A percentile compares a stretch with the other conserved stretches of the same genome.
phyloP scores from a whole-genome alignment of 2,113 vertebrate genomes.

The Entomyzon cyanotis region DNA sequence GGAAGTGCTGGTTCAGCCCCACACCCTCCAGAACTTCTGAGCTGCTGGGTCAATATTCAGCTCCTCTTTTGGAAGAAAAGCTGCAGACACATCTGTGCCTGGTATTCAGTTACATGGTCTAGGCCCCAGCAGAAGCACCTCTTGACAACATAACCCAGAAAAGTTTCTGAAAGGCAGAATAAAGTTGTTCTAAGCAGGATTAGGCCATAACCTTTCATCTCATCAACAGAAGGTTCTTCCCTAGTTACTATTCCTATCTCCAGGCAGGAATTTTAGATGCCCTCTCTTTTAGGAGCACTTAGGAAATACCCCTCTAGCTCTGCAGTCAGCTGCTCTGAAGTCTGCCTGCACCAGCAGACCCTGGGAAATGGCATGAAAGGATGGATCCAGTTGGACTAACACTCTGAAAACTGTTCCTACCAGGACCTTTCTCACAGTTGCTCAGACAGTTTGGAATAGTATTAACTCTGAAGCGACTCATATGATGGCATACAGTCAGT shows the following conservation, averaged over 20 bases:
- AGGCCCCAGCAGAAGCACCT: background rate
- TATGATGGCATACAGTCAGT: background rate
- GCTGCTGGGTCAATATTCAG: background rate
- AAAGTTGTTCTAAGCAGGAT: background rate
- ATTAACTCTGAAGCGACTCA: background rate
- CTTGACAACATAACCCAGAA: background rate
- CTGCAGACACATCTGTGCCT: background rate
- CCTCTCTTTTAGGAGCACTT: background rate
- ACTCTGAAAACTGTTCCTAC: background rate
- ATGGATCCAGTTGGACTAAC: background rate
- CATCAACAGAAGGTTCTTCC: background rate
- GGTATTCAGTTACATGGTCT: background rate
- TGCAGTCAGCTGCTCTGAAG: background rate
- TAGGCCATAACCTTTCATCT: background rate
- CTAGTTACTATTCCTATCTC: background rate
- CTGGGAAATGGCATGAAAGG: background rate
- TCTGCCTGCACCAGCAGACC: background rate
- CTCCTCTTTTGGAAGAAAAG: background rate
- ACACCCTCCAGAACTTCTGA: background rate
- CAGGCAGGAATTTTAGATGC: background rate
- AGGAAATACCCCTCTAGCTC: background rate
- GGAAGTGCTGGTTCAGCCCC: background rate
- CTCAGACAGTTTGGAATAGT: background rate
- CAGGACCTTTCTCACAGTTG: background rate
- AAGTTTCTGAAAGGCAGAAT: background rate